phyloP scores from a whole-genome alignment of 2,113 vertebrate species.

The Mugil cephalus region DNA sequence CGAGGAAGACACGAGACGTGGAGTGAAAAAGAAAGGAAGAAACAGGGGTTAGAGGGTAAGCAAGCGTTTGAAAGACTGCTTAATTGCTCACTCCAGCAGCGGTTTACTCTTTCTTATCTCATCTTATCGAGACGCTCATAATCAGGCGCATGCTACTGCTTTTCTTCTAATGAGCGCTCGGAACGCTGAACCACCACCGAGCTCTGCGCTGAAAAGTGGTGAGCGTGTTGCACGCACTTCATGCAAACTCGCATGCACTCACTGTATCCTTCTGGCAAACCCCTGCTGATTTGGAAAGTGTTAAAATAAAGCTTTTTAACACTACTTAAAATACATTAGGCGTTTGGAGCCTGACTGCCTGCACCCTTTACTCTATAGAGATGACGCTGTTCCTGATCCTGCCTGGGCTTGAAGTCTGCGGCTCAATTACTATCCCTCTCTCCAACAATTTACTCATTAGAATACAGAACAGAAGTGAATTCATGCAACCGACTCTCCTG shows the following conservation, averaged over 20 bases:
- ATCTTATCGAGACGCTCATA: neutral
- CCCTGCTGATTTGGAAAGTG: too few species aligned
- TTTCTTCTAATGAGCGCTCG: constrained; percentile 39
- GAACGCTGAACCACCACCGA: constrained; percentile 18
- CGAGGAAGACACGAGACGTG: neutral
- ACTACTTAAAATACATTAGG: too few species aligned
- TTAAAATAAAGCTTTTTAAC: too few species aligned
- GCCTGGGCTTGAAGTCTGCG: neutral
- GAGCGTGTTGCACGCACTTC: constrained; percentile 8
- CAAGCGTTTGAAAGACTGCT: constrained; percentile 28
- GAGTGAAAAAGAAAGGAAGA: neutral
- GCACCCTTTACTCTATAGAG: too few species aligned
- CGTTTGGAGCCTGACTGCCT: too few species aligned
- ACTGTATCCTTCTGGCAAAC: constrained; percentile 3
- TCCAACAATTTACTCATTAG: too few species aligned
- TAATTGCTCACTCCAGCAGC: constrained; percentile 38
- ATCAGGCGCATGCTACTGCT: neutral
- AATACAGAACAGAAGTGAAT: neutral
- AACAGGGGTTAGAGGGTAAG: constrained; percentile 33
- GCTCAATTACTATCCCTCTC: too few species aligned
- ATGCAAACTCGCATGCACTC: neutral
- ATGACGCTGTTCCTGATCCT: neutral
- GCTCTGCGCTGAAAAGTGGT: constrained; percentile 26
- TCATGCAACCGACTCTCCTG: neutral
- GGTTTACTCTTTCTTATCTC: neutral